phyloP scores from a whole-genome alignment of 2,113 vertebrate genomes.

The Loxodonta africana region DNA sequence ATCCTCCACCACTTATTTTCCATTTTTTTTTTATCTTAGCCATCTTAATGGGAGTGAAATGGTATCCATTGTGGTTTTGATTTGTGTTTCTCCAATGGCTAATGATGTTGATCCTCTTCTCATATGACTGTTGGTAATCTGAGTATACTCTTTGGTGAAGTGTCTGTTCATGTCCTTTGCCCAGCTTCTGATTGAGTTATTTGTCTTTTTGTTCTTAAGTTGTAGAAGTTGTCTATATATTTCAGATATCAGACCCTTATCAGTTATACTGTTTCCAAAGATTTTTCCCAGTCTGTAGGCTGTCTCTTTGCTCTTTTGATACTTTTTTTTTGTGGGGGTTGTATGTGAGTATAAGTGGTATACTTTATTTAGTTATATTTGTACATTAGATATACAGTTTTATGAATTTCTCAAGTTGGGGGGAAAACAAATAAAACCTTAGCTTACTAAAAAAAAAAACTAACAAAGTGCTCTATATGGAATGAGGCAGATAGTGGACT shows the following conservation, averaged over 20 bases:
- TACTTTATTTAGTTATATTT: background rate
- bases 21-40: background rate
- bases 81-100: background rate
- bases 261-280: background rate
- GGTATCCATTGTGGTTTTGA: background rate
- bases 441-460: background rate
- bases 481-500: background rate
- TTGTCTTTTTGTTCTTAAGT: too few species aligned
- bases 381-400: background rate
- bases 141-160: background rate
- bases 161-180: background rate
- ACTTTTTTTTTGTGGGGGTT: too few species aligned
- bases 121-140: too few species aligned
- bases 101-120: background rate
- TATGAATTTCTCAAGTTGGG: background rate
- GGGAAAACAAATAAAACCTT: background rate
- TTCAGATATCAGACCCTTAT: too few species aligned
- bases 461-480: background rate
- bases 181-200: too few species aligned
- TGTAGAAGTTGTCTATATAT: too few species aligned
- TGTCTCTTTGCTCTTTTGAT: too few species aligned
- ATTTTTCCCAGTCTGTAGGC: background rate
- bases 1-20: too few species aligned
- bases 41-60: background rate
- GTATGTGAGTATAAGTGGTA: background rate